phyloP scores from a whole-genome alignment of 2,888 invertebrate genomes.

The Apotomis capreana region DNA sequence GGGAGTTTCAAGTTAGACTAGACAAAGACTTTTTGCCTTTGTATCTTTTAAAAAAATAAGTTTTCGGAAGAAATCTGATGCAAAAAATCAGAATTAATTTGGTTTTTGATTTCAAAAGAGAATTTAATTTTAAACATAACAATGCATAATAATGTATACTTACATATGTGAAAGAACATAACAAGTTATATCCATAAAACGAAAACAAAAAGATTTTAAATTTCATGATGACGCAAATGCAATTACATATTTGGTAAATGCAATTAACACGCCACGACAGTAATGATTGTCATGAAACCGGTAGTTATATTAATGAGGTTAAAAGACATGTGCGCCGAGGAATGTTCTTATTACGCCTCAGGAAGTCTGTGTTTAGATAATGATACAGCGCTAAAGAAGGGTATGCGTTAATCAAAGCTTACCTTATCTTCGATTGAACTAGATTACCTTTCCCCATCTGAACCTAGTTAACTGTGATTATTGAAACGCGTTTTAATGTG shows the following conservation, averaged over 20 bases:
- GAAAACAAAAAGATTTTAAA: background rate
- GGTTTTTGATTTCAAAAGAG: too few relatives aligned
- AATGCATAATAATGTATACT: too few relatives aligned
- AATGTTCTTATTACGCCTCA: slow-evolving; percentile 20
- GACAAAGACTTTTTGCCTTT: too few relatives aligned
- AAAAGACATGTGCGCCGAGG: slow-evolving; percentile 1
- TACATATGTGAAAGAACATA: too few relatives aligned
- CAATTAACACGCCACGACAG: slow-evolving; percentile 3
- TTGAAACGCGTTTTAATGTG: background rate
- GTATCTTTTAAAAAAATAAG: too few relatives aligned
- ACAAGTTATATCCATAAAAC: background rate
- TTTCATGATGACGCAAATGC: background rate
- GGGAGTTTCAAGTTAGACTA: too few relatives aligned
- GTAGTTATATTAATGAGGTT: slow-evolving; percentile 18
- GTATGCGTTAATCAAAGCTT: slow-evolving; percentile 10
- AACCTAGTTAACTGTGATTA: background rate
- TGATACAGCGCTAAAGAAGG: slow-evolving; percentile 14
- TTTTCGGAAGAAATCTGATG: too few relatives aligned
- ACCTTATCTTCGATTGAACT: slow-evolving; percentile 4
- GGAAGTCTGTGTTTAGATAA: slow-evolving; percentile 12
- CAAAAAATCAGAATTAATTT: too few relatives aligned
- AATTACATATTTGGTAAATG: background rate
- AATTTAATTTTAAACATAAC: too few relatives aligned
- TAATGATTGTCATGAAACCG: slow-evolving; percentile 7
- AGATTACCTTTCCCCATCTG: background rate